These are phyloP conservation scores for Sinella curviseta DNA, from an alignment of 1,140 invertebrate species.

Conservation along the genomic window DNA sequence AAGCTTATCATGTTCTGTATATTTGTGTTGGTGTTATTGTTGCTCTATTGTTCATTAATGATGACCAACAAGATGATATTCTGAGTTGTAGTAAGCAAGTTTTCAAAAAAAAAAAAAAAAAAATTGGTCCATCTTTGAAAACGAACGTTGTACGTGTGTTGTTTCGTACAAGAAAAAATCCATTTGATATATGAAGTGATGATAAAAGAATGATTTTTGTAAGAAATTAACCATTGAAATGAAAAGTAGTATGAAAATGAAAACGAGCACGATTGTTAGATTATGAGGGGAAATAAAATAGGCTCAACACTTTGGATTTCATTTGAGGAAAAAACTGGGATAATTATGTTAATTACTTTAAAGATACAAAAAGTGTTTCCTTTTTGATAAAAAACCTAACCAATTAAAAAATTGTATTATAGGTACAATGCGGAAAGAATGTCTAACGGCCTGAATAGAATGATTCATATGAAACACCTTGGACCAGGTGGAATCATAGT, in stretches of 20 bases:
- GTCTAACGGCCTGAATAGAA: background rate
- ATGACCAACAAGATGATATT: too few relatives aligned
- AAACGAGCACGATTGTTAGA: background rate
- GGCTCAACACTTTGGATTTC: background rate
- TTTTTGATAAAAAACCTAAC: background rate
- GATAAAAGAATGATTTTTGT: too few relatives aligned
- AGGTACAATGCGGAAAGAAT: conserved; percentile 21
- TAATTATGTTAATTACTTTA: background rate
- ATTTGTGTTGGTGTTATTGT: background rate
- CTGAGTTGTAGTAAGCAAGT: too few relatives aligned
- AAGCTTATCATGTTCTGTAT: background rate
- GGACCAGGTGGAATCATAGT: background rate
- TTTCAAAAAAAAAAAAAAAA: too few relatives aligned
- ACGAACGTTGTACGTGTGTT: too few relatives aligned
- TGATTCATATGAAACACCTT: background rate
- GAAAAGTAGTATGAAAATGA: background rate
- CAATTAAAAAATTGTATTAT: background rate
- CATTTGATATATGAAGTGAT: too few relatives aligned
- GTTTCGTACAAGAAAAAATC: too few relatives aligned
- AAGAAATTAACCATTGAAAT: too few relatives aligned
- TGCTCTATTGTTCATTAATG: background rate
- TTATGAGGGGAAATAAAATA: background rate
- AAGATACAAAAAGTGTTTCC: background rate
- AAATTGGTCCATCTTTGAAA: too few relatives aligned
- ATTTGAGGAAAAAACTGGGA: background rate